Conservation (phyloP, 2,113 vertebrate species). For the Tylochromis polylepis region DNA sequence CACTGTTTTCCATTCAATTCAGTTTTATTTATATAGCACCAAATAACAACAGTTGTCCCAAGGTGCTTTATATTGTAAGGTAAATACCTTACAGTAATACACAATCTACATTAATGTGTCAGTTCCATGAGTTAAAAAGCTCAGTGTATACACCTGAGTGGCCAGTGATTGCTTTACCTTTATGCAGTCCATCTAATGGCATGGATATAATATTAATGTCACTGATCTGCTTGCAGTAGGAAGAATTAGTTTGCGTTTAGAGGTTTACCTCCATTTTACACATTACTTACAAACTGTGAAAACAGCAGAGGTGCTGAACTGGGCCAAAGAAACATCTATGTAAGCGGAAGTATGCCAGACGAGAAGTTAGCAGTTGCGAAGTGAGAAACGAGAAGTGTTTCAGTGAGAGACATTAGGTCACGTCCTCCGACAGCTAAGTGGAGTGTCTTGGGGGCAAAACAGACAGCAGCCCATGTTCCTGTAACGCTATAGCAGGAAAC, state of each 20-base stretch:
- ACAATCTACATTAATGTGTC: neutral
- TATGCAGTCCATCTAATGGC: conserved; percentile 14
- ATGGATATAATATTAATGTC: neutral
- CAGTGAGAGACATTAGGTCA: conserved; percentile 17
- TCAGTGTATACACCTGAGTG: neutral
- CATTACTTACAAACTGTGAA: conserved; percentile 19
- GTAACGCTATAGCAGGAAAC: conserved; percentile 15
- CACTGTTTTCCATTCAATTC: neutral
- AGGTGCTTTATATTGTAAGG: neutral
- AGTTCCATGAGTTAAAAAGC: neutral
- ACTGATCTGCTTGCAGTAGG: neutral
- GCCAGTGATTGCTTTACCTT: neutral
- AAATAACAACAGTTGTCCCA: neutral
- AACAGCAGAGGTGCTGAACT: neutral
- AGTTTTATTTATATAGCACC: neutral
- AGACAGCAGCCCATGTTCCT: conserved; percentile 10
- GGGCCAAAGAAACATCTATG: neutral
- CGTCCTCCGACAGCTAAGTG: neutral
- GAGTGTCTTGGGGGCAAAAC: neutral
- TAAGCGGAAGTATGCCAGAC: neutral
- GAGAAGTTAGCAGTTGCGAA: conserved; percentile 20
- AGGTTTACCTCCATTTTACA: neutral
- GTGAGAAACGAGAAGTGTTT: conserved; percentile 18
- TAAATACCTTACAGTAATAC: neutral
- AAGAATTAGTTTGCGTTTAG: neutral